These are phyloP conservation scores for Eremophila alpestris DNA, from an alignment of 2,797 vertebrate species.

Conservation along the genomic window DNA sequence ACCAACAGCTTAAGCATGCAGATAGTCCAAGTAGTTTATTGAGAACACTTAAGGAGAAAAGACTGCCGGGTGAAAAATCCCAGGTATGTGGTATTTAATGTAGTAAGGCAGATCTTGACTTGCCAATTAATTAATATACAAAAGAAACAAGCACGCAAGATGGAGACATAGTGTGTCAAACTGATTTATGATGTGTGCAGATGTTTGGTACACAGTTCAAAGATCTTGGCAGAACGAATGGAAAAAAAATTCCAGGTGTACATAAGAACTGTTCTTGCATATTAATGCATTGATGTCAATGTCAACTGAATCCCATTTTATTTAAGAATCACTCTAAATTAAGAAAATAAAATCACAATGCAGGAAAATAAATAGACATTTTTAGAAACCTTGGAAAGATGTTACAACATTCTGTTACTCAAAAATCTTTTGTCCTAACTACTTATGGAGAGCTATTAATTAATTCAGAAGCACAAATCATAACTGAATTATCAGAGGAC, in stretches of 20 bases:
- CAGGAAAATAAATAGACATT: background rate
- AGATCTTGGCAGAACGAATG: background rate
- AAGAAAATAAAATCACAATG: background rate
- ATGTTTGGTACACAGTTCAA: background rate
- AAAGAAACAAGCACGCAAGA: background rate
- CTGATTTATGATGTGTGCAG: background rate
- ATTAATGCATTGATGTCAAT: background rate
- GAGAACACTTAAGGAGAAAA: background rate
- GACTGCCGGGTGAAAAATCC: background rate
- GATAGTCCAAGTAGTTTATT: background rate
- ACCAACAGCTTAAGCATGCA: background rate
- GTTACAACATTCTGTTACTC: background rate
- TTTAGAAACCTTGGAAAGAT: background rate
- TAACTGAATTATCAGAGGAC: background rate
- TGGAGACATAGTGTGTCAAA: background rate
- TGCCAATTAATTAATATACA: background rate
- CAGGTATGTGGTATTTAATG: background rate
- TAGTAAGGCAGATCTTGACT: slow-evolving; percentile 19
- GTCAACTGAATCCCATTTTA: background rate
- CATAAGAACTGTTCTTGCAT: background rate
- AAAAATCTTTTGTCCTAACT: background rate
- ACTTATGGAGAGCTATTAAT: background rate
- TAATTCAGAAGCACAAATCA: background rate
- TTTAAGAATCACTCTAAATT: background rate
- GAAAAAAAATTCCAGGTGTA: background rate